These are phyloP conservation scores for Mesoligia furuncula DNA, from an alignment of 2,888 invertebrate species.

Conservation along the genomic window DNA sequence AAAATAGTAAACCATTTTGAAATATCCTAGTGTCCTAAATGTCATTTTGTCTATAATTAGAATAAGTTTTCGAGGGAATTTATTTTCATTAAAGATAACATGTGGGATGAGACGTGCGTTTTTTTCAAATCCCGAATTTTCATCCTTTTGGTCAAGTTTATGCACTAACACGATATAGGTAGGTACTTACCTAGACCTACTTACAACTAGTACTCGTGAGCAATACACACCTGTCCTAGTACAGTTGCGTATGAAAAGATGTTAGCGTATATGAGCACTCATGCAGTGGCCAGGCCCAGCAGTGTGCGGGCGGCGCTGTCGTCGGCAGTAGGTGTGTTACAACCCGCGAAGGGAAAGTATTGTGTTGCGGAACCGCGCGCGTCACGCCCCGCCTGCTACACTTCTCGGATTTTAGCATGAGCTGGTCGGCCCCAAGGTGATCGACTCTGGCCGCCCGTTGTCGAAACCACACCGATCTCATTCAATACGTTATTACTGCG, in stretches of 20 bases:
- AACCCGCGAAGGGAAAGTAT: conserved; percentile 77
- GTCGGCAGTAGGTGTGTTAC: conserved; percentile 62
- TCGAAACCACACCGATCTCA: conserved; percentile 67
- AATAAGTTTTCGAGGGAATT: conserved; percentile 75
- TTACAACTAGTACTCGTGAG: conserved; percentile 2
- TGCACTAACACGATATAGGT: neutral
- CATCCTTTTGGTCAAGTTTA: neutral
- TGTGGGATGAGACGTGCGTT: conserved; percentile 64
- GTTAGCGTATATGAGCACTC: conserved; percentile 66
- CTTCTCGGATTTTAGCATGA: conserved; percentile 74
- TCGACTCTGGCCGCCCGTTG: conserved; percentile 71
- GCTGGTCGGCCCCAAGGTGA: conserved; percentile 82
- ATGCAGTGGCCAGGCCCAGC: conserved; percentile 56
- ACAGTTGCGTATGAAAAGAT: conserved; percentile 61
- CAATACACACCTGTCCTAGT: conserved; percentile 20
- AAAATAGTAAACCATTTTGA: conserved; percentile 60
- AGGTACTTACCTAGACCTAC: neutral
- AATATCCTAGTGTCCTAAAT: conserved; percentile 64
- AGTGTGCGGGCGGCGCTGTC: conserved; percentile 66
- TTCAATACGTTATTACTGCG: conserved; percentile 61
- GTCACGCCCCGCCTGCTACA: conserved; percentile 71
- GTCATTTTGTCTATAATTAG: conserved; percentile 71
- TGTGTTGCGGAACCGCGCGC: conserved; percentile 75
- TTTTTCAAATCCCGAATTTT: conserved; percentile 36
- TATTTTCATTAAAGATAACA: conserved; percentile 81